Conservation (phyloP, 2,888 invertebrate genomes). For the Matsumyia berberina region DNA sequence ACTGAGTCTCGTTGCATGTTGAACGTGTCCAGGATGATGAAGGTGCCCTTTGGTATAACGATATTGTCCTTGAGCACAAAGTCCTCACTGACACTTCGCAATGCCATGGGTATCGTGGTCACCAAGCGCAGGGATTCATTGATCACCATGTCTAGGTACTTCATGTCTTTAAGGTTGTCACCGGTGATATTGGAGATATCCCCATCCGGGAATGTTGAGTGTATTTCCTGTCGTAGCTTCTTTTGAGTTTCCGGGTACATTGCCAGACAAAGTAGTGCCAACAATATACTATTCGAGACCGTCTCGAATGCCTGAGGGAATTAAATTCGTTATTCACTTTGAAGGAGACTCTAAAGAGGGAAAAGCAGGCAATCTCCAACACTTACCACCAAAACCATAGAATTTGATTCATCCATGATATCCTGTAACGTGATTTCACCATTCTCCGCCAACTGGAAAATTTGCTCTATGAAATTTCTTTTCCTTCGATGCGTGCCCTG, state of each 20-base stretch:
- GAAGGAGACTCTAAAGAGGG: constrained; percentile 1
- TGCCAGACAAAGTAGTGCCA: constrained; percentile 81
- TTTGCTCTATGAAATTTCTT: constrained; percentile 82
- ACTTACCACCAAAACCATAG: constrained; percentile 83
- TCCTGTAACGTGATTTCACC: constrained; percentile 82
- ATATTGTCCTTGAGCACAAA: constrained; percentile 78
- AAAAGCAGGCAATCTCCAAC: neutral
- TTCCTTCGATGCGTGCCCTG: constrained; percentile 77
- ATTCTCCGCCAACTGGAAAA: constrained; percentile 82
- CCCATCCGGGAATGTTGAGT: constrained; percentile 77
- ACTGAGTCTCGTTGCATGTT: constrained; percentile 82
- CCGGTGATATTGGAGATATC: constrained; percentile 78
- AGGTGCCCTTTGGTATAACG: constrained; percentile 81
- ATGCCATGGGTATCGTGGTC: constrained; percentile 82
- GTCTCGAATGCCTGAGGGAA: constrained; percentile 81
- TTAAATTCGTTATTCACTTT: constrained; percentile 16
- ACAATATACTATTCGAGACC: constrained; percentile 81
- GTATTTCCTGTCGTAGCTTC: constrained; percentile 81
- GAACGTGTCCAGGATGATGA: constrained; percentile 81
- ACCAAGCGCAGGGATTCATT: constrained; percentile 82
- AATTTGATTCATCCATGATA: constrained; percentile 82
- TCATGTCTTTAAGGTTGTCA: constrained; percentile 81
- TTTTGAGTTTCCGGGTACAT: constrained; percentile 80
- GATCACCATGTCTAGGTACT: constrained; percentile 82
- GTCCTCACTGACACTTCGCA: constrained; percentile 81